Evolutionary conservation across 2,888 invertebrate species (phyloP).

Genomic region (Drosophila stalkeri): DNA sequence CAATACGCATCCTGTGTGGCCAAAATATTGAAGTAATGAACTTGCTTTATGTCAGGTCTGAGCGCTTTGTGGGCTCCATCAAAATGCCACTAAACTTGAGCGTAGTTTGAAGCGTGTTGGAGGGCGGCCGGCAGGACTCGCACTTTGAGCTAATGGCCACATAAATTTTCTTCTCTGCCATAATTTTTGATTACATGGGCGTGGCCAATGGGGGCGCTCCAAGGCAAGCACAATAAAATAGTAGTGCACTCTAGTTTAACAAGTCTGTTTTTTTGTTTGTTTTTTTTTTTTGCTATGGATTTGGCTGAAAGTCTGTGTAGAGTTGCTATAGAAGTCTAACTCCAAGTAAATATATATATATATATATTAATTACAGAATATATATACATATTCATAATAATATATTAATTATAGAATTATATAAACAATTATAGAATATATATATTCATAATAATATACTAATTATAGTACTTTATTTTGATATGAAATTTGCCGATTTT

Average conservation of each 20-base stretch:
- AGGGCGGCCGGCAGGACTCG: slow-evolving; percentile 19
- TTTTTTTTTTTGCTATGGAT: not conserved
- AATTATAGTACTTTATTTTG: too few relatives aligned
- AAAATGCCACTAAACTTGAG: slow-evolving; percentile 58
- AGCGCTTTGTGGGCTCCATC: slow-evolving; percentile 44
- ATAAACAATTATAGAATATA: too few relatives aligned
- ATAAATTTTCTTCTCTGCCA: slow-evolving; percentile 69
- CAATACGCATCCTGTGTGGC: slow-evolving; percentile 59
- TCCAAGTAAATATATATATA: not conserved
- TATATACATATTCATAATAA: too few relatives aligned
- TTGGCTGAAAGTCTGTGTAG: too few relatives aligned
- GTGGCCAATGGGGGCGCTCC: slow-evolving; percentile 30
- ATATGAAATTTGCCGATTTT: too few relatives aligned
- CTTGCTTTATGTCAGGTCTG: slow-evolving; percentile 51
- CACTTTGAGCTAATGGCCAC: slow-evolving; percentile 76
- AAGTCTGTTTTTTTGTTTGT: not conserved
- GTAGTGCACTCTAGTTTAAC: slow-evolving; percentile 13
- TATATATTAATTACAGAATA: not conserved
- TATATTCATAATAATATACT: too few relatives aligned
- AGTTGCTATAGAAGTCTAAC: not conserved
- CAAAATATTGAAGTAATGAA: slow-evolving; percentile 76
- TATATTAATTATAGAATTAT: too few relatives aligned
- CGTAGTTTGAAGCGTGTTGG: slow-evolving; percentile 31
- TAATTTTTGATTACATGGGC: slow-evolving; percentile 76
- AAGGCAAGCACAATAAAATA: slow-evolving; percentile 21